Evolutionary conservation across 2,888 invertebrate genomes (phyloP).

Genomic region (Drosophila maculinotata): DNA sequence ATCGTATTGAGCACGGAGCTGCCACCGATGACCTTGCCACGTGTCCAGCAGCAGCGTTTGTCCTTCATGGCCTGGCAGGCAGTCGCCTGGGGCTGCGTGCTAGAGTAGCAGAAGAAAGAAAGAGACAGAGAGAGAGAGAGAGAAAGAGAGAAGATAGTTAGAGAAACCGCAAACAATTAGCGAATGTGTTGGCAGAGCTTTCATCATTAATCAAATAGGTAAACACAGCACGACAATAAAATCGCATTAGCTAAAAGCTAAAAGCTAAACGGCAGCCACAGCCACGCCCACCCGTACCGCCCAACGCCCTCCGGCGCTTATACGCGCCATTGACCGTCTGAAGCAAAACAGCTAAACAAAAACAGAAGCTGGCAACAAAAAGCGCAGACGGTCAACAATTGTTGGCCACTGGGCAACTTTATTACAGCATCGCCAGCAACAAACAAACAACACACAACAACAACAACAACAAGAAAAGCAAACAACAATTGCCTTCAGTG

Average conservation of each 20-base stretch:
- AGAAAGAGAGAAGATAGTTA: neutral
- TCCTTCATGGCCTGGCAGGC: constrained; percentile 95
- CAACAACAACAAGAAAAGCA: constrained; percentile 10
- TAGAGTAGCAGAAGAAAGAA: no score
- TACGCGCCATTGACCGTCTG: constrained; percentile 41
- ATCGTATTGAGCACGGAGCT: constrained; percentile 95
- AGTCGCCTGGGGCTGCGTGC: constrained; percentile 92
- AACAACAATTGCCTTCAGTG: constrained; percentile 25
- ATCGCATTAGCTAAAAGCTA: constrained; percentile 50
- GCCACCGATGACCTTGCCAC: constrained; percentile 95
- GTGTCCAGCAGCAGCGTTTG: constrained; percentile 94
- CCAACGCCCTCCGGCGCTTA: constrained; percentile 22
- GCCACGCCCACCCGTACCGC: constrained; percentile 41
- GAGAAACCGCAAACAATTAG: constrained; percentile 59
- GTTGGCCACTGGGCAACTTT: constrained; percentile 44
- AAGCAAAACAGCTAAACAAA: constrained; percentile 16
- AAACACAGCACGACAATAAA: constrained; percentile 71
- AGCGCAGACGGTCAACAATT: constrained; percentile 33
- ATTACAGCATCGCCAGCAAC: constrained; percentile 35
- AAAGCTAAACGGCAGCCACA: neutral
- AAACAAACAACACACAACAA: constrained; percentile 8
- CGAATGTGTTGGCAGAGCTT: constrained; percentile 54
- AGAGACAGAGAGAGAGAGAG: neutral
- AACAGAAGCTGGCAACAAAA: constrained; percentile 26
- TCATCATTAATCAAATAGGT: constrained; percentile 59